Percentiles rank a stretch among this genome's conserved stretches.
These are phyloP conservation scores for Porites lutea DNA, from an alignment of 64 coral and sea anemone species.

Conservation along the genomic window DNA sequence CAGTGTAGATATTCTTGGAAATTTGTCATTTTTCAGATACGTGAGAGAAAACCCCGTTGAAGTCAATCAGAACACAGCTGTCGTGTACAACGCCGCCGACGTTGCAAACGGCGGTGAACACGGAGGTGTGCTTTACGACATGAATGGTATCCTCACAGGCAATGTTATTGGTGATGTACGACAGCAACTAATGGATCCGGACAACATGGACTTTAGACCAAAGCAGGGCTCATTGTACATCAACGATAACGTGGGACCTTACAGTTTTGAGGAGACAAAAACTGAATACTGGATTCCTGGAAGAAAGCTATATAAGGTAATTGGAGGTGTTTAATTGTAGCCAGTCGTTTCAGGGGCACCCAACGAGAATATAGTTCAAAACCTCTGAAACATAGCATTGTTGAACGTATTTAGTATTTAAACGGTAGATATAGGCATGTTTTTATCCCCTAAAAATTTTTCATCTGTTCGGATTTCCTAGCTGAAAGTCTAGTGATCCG, in stretches of 20 bases:
- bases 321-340: too few species aligned
- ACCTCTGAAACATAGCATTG: too few species aligned
- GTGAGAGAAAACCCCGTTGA: conserved; percentile 42
- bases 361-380: too few species aligned
- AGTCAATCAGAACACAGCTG: conserved; percentile 33
- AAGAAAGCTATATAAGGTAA: conserved; percentile 38
- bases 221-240: background rate
- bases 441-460: too few species aligned
- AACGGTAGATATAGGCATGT: too few species aligned
- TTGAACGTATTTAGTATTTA: too few species aligned
- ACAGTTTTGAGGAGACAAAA: background rate
- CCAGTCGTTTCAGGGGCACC: too few species aligned
- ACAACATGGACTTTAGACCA: conserved; percentile 59
- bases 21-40: background rate
- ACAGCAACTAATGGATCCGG: conserved; percentile 39
- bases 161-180: conserved; percentile 44
- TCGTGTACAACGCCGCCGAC: conserved; percentile 60
- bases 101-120: conserved; percentile 53
- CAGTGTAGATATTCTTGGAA: too few species aligned
- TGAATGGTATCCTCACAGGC: conserved; percentile 23
- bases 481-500: too few species aligned
- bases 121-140: background rate
- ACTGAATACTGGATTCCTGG: conserved; percentile 56
- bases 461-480: too few species aligned
- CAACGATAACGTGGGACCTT: conserved; percentile 29